Base-by-base conservation (phyloP, 1,140 invertebrate species). In the Drosophila miranda region DNA sequence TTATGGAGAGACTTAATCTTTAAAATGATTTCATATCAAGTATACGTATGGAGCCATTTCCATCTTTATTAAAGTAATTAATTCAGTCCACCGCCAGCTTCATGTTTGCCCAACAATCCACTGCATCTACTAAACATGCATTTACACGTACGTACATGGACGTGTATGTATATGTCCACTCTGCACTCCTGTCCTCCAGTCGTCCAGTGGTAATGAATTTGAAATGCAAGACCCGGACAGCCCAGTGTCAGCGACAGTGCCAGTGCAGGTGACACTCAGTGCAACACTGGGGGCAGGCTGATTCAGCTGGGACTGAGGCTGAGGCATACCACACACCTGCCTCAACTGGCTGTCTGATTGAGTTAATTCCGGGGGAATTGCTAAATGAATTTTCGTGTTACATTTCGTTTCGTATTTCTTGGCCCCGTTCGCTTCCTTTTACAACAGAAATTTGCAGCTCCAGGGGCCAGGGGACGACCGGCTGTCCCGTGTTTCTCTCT, bases 311-410 rank as follows among this genome's bases (percentile, higher is more conserved):
- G 30, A 42, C 19, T 44, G 64, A 9, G 28, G 7, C 8, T 9
- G 8, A 30, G 8, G 23, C 23, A 26, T 30, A 8, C 8, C 30
- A 30, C 8, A 28, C 28, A 68, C 21, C 52, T 42, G 59, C 59
- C 51, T 2, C 48, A 30, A 11, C 34, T 26, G 34, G 41, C 48
- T 6, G 60, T n/a, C 43, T 68, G 64, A 68, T 67, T 68, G 61
- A 55, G 64, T 67, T 66, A 49, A 42, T 38, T 42, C n/a, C 60
- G 42, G 14, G 51, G 64, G 23, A 46, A 67, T 16, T 57, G 63
- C 57, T 67, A 79, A 75, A 72, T 75, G 48, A 57, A 84, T 72
- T 62, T 68, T 71, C 41, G 49, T 75, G 54, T 75, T 62, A 57
- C 56, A 56, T 55, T 74, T 52, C 19, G 43, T 48, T 78, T 50